Evolutionary conservation across 1,140 invertebrate species (phyloP).

Genomic region (Eueides isabella): DNA sequence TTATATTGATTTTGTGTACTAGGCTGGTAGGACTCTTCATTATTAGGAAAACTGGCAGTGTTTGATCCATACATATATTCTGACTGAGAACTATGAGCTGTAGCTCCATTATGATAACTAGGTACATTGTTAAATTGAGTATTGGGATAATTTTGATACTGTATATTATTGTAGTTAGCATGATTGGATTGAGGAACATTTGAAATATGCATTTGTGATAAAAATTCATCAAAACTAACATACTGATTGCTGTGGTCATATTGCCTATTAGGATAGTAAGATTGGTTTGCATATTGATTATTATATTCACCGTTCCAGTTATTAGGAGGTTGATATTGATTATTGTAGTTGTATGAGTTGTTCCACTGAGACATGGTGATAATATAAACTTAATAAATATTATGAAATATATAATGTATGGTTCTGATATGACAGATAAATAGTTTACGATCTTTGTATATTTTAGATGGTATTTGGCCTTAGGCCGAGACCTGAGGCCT

Average conservation of each 20-base stretch:
- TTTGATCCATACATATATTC: constrained; percentile 57
- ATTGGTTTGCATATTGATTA: constrained; percentile 63
- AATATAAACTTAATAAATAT: constrained; percentile 47
- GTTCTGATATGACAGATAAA: constrained; percentile 19
- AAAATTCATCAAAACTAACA: constrained; percentile 75
- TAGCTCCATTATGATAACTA: constrained; percentile 61
- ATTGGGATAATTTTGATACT: constrained; percentile 60
- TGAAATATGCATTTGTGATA: constrained; percentile 68
- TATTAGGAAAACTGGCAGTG: constrained; percentile 49
- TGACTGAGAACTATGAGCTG: constrained; percentile 55
- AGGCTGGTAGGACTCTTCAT: constrained; percentile 50
- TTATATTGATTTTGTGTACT: constrained; percentile 54
- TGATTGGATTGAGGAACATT: constrained; percentile 45
- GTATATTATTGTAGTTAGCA: constrained; percentile 56
- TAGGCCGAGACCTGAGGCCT: constrained; percentile 73
- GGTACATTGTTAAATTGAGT: constrained; percentile 52
- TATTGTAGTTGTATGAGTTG: constrained; percentile 67
- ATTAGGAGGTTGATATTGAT: constrained; percentile 62
- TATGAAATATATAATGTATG: constrained; percentile 55
- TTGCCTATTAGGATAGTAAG: constrained; percentile 64
- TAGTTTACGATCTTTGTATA: constrained; percentile 22
- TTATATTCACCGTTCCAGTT: constrained; percentile 66
- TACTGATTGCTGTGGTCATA: constrained; percentile 64
- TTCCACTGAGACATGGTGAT: constrained; percentile 74
- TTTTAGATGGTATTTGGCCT: constrained; percentile 47